A percentile compares a stretch with the other conserved stretches of the same genome.
These are phyloP conservation scores for Puffinus mauretanicus DNA, from an alignment of 2,113 vertebrate genomes.

Conservation along the genomic window DNA sequence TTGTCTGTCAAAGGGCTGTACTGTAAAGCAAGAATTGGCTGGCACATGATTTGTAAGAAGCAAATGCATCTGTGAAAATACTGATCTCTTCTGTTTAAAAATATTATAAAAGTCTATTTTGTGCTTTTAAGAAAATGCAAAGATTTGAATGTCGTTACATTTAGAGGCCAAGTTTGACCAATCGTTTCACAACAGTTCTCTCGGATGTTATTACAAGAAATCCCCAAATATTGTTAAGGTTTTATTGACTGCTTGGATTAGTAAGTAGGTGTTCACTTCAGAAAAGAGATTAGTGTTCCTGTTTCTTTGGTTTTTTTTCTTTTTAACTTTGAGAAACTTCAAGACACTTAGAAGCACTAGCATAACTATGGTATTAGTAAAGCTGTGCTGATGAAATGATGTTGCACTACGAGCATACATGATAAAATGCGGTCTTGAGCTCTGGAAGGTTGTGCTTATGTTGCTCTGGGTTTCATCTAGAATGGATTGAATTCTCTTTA, in stretches of 20 bases:
- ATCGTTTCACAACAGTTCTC: background rate
- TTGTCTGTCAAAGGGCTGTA: background rate
- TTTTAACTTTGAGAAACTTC: background rate
- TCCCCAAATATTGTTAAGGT: background rate
- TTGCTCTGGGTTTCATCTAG: background rate
- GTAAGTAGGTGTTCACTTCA: background rate
- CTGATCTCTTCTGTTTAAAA: background rate
- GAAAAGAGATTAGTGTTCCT: background rate
- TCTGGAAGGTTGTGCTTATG: background rate
- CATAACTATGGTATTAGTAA: background rate
- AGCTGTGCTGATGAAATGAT: background rate
- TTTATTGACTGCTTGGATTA: background rate
- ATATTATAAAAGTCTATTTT: background rate
- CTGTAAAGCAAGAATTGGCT: background rate
- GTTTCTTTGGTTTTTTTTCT: background rate
- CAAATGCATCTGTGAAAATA: background rate
- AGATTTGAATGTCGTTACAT: background rate
- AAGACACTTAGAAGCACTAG: background rate
- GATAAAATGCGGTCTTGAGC: background rate
- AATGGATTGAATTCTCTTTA: background rate
- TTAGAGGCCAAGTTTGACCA: background rate
- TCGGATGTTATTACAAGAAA: background rate
- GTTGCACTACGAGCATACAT: background rate
- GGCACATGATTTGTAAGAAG: background rate
- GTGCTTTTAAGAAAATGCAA: background rate